A percentile compares a stretch with the other conserved stretches of the same genome.
Evolutionary conservation across 2,888 invertebrate genomes (phyloP).

Genomic region (Hedya salicella): DNA sequence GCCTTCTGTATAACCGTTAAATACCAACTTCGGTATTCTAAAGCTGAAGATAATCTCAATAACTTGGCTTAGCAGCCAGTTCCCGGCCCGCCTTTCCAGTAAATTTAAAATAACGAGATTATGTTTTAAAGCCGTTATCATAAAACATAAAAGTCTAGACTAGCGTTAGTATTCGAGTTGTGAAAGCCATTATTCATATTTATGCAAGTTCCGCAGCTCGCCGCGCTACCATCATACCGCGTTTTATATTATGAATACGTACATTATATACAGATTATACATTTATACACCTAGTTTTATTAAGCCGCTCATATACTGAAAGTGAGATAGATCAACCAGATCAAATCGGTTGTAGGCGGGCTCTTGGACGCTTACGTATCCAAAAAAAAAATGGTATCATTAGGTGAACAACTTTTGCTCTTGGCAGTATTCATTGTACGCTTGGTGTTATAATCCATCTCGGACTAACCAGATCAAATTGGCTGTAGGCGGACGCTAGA

Average conservation of each 20-base stretch:
- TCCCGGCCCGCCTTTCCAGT: slow-evolving; percentile 20
- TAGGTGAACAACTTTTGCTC: too few species aligned
- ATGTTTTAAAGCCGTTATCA: slow-evolving; percentile 41
- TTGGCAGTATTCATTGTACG: too few species aligned
- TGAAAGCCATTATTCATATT: slow-evolving; percentile 64
- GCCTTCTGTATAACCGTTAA: slow-evolving; percentile 6
- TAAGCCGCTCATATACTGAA: too few species aligned
- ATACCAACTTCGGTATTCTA: slow-evolving; percentile 4
- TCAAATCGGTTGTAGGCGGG: too few species aligned
- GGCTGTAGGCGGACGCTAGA: too few species aligned
- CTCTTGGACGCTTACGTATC: too few species aligned
- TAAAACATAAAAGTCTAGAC: slow-evolving; percentile 47
- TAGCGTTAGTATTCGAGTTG: slow-evolving; percentile 60
- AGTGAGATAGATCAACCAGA: too few species aligned
- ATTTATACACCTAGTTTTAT: slow-evolving; percentile 48
- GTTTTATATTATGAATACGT: slow-evolving; percentile 48
- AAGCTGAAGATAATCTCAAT: slow-evolving; percentile 26
- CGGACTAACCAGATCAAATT: too few species aligned
- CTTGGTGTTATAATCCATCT: too few species aligned
- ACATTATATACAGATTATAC: not conserved
- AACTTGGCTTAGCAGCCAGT: slow-evolving; percentile 25
- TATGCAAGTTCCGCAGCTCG: slow-evolving; percentile 57
- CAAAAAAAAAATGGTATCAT: too few species aligned
- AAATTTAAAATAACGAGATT: slow-evolving; percentile 41
- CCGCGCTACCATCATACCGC: slow-evolving; percentile 47